phyloP scores from a whole-genome alignment of 2,888 invertebrate species.

The Hirtodrosophila trivittata region DNA sequence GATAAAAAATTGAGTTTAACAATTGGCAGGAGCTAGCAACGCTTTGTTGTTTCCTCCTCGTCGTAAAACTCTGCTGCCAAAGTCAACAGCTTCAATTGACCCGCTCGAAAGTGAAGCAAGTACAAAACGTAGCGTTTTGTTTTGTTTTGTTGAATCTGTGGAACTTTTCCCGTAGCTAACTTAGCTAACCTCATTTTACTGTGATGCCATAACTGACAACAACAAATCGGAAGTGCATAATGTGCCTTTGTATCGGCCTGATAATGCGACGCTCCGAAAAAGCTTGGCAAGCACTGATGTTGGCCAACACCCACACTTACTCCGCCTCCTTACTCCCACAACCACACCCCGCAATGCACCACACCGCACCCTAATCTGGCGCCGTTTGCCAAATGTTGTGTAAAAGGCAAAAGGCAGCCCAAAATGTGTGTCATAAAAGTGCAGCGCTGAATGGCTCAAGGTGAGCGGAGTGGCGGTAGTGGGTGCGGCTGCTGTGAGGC shows the following conservation, averaged over 20 bases:
- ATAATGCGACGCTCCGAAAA: slow-evolving; percentile 65
- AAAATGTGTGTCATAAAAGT: slow-evolving; percentile 73
- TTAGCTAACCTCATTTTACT: slow-evolving; percentile 60
- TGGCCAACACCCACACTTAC: slow-evolving; percentile 28
- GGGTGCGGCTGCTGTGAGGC: background rate
- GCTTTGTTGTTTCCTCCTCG: background rate
- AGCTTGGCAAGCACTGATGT: slow-evolving; percentile 61
- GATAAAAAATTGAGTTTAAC: slow-evolving; percentile 1
- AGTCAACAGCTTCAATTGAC: slow-evolving; percentile 34
- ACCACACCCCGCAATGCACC: background rate
- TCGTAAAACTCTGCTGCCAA: slow-evolving; percentile 5
- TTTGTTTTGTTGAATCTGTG: slow-evolving; percentile 27
- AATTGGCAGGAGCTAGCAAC: background rate
- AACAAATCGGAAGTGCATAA: slow-evolving; percentile 74
- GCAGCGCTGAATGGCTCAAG: slow-evolving; percentile 53
- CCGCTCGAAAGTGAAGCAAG: slow-evolving; percentile 16
- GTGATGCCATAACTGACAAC: slow-evolving; percentile 57
- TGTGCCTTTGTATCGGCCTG: slow-evolving; percentile 76
- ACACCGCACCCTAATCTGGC: slow-evolving; percentile 29
- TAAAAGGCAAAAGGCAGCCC: slow-evolving; percentile 59
- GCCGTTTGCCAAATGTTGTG: slow-evolving; percentile 74
- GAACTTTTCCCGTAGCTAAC: slow-evolving; percentile 28
- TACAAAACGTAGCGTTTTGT: slow-evolving; percentile 23
- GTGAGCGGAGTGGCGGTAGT: slow-evolving; percentile 23
- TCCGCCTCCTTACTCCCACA: slow-evolving; percentile 3